A percentile compares a stretch with the other conserved stretches of the same genome.
These are phyloP conservation scores for Anableps anableps DNA, from an alignment of 2,797 vertebrate species.

Conservation along the genomic window DNA sequence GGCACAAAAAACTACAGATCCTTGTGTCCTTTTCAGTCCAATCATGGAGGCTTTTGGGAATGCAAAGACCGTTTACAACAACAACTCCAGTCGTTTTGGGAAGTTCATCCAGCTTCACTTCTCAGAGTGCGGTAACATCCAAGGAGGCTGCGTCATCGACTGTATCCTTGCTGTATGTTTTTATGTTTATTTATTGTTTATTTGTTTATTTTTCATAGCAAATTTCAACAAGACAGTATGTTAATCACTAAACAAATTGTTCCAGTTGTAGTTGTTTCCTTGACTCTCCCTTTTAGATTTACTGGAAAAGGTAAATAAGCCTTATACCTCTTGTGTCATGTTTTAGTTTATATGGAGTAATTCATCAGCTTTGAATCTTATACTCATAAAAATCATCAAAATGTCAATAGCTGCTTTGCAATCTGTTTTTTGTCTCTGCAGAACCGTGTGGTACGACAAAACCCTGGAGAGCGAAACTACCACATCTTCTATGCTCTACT, in stretches of 20 bases:
- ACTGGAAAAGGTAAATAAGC: conserved; percentile 89
- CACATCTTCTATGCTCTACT: conserved; percentile 94
- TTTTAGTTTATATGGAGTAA: background rate
- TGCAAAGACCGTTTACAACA: conserved; percentile 95
- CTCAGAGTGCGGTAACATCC: conserved; percentile 91
- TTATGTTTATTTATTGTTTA: background rate
- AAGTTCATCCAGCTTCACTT: conserved; percentile 97
- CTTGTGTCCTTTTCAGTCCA: conserved; percentile 77
- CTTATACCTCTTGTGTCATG: background rate
- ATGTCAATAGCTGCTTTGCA: conserved; percentile 30
- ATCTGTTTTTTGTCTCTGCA: conserved; percentile 68
- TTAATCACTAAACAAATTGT: background rate
- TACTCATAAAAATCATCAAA: background rate
- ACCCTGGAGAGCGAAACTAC: conserved; percentile 92
- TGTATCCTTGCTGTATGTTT: conserved; percentile 86
- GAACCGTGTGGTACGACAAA: conserved; percentile 94
- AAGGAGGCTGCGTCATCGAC: conserved; percentile 91
- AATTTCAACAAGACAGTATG: background rate
- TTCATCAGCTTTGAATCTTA: conserved; percentile 16
- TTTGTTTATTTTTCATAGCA: background rate
- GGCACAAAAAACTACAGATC: background rate
- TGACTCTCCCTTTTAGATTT: conserved; percentile 86
- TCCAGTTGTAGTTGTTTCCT: conserved; percentile 57
- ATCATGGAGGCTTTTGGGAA: conserved; percentile 96
- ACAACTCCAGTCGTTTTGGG: conserved; percentile 95